A percentile compares a stretch with the other conserved stretches of the same genome.
Conservation (phyloP, 2,888 invertebrate genomes). For the Tachina grossa region DNA sequence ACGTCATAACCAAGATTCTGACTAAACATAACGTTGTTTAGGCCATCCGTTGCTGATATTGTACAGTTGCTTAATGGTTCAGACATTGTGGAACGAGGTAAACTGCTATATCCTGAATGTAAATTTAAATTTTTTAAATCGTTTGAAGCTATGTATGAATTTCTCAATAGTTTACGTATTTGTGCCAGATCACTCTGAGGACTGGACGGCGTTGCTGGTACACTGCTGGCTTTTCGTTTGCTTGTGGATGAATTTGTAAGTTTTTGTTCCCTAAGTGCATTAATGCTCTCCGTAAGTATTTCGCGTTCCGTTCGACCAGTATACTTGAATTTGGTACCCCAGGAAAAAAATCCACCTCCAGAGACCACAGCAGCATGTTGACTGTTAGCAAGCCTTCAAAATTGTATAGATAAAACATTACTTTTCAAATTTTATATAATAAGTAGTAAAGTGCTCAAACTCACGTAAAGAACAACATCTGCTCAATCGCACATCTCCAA, state of each 20-base stretch:
- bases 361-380: slow-evolving; percentile 94
- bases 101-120: slow-evolving; percentile 90
- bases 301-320: slow-evolving; percentile 96
- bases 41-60: slow-evolving; percentile 78
- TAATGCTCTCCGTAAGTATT: slow-evolving; percentile 92
- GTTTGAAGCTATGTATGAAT: slow-evolving; percentile 73
- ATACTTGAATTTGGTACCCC: slow-evolving; percentile 97
- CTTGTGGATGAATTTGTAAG: slow-evolving; percentile 85
- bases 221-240: slow-evolving; percentile 91
- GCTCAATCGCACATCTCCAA: slow-evolving; percentile 98
- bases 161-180: slow-evolving; percentile 83
- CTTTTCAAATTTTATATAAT: slow-evolving; percentile 72
- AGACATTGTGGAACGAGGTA: slow-evolving; percentile 92
- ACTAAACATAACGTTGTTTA: slow-evolving; percentile 83
- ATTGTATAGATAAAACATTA: background rate
- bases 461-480: slow-evolving; percentile 99
- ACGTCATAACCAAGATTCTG: slow-evolving; percentile 73
- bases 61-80: slow-evolving; percentile 85
- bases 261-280: slow-evolving; percentile 86
- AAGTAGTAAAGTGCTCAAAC: slow-evolving; percentile 75
- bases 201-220: slow-evolving; percentile 93
- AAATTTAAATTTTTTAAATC: slow-evolving; percentile 67
- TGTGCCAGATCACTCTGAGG: slow-evolving; percentile 85
- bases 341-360: slow-evolving; percentile 95
- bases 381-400: slow-evolving; percentile 90